These are phyloP conservation scores for Heteromurus nitidus DNA, from an alignment of 2,888 invertebrate genomes.

Conservation along the genomic window DNA sequence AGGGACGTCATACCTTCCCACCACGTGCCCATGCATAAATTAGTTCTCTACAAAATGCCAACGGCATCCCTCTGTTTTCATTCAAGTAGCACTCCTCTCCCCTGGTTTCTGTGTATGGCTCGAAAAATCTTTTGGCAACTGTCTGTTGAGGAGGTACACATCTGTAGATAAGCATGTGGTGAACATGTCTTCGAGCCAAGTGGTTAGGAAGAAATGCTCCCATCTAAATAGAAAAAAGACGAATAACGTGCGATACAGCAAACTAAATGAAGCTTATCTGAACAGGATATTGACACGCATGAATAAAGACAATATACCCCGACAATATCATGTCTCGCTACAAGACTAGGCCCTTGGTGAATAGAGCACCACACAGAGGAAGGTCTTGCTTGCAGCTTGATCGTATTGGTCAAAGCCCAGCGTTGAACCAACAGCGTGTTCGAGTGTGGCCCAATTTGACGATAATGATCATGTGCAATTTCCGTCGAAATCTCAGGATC, in stretches of 20 bases:
- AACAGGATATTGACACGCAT: background rate
- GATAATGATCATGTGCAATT: slow-evolving; percentile 36
- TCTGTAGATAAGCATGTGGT: slow-evolving; percentile 40
- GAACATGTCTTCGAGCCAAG: slow-evolving; percentile 40
- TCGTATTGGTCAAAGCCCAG: slow-evolving; percentile 36
- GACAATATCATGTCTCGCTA: slow-evolving; percentile 42
- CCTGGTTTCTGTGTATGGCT: slow-evolving; percentile 26
- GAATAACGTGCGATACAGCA: too few species aligned
- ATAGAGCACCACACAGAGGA: slow-evolving; percentile 61
- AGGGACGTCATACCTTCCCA: slow-evolving; percentile 21
- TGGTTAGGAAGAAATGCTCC: slow-evolving; percentile 41
- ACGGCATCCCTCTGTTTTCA: slow-evolving; percentile 37
- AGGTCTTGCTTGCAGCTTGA: slow-evolving; percentile 24
- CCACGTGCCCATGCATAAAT: slow-evolving; percentile 59
- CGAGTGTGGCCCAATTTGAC: slow-evolving; percentile 44
- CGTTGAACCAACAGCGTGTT: slow-evolving; percentile 35
- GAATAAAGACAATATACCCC: slow-evolving; percentile 43
- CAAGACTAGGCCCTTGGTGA: slow-evolving; percentile 45
- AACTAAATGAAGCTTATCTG: too few species aligned
- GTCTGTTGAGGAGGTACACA: slow-evolving; percentile 55
- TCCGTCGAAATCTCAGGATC: slow-evolving; percentile 42
- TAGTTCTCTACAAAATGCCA: slow-evolving; percentile 41
- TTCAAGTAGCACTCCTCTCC: slow-evolving; percentile 59
- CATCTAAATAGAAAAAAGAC: slow-evolving; percentile 10
- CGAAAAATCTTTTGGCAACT: slow-evolving; percentile 42